A percentile compares a stretch with the other conserved stretches of the same genome.
Evolutionary conservation across 2,113 vertebrate species (phyloP).

Genomic region (Neodontobutis hainanensis): DNA sequence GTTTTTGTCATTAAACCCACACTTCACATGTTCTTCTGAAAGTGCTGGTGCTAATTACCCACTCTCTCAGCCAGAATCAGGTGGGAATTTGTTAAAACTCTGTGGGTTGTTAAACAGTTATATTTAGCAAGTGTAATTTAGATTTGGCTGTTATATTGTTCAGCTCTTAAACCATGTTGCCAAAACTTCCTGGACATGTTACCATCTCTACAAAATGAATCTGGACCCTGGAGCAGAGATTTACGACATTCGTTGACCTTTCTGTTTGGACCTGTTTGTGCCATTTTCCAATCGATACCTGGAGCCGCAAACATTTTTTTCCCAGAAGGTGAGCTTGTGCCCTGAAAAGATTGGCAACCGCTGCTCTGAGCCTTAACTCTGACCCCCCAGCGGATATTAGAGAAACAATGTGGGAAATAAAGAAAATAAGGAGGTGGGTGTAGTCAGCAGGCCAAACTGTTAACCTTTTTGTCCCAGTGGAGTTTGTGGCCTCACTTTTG

Average conservation of each 20-base stretch:
- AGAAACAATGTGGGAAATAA: slow-evolving; percentile 55
- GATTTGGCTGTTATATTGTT: not conserved
- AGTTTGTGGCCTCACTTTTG: slow-evolving; percentile 36
- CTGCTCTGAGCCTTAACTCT: slow-evolving; percentile 21
- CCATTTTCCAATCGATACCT: slow-evolving; percentile 48
- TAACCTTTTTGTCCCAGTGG: slow-evolving; percentile 50
- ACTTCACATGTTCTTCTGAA: not conserved
- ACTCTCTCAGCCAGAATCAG: not conserved
- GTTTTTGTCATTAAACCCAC: too few relatives aligned
- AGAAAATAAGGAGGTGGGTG: slow-evolving; percentile 35
- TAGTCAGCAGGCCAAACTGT: slow-evolving; percentile 33
- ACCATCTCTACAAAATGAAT: slow-evolving; percentile 13
- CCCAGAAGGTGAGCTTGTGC: slow-evolving; percentile 18
- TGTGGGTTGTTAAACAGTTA: not conserved
- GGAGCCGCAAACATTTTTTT: slow-evolving; percentile 23
- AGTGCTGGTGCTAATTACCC: slow-evolving; percentile 1
- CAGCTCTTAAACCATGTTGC: not conserved
- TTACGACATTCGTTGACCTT: slow-evolving; percentile 8
- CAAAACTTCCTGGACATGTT: not conserved
- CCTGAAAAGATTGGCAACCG: slow-evolving; percentile 50
- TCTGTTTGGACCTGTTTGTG: slow-evolving; percentile 23
- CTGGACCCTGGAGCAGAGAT: not conserved
- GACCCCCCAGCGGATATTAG: slow-evolving; percentile 31
- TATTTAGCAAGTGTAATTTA: not conserved
- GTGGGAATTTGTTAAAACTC: not conserved